phyloP scores from a whole-genome alignment of 2,113 vertebrate species.

The Carlito syrichta region DNA sequence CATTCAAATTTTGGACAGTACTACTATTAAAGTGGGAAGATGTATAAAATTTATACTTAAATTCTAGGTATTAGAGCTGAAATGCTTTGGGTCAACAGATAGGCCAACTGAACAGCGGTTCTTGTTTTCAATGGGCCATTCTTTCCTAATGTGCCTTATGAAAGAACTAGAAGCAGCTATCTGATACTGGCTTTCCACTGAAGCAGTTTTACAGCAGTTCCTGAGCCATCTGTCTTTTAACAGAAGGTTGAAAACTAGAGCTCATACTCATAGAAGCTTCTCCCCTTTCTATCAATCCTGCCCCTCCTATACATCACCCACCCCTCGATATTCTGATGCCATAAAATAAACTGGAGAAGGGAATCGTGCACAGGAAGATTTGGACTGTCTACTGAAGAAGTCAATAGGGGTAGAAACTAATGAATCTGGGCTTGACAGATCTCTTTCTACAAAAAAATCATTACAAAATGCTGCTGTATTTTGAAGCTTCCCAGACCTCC shows the following conservation, averaged over 20 bases:
- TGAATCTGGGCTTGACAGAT: conserved; percentile 6
- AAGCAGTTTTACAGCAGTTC: neutral
- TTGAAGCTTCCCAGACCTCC: neutral
- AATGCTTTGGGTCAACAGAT: neutral
- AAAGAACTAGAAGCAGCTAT: neutral
- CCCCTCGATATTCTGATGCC: neutral
- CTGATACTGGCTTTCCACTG: neutral
- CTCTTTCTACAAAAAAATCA: neutral
- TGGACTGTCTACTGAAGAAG: neutral
- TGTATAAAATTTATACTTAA: neutral
- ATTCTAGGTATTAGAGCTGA: neutral
- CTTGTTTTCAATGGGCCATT: neutral
- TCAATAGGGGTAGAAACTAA: neutral
- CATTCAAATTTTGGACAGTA: conserved; percentile 27
- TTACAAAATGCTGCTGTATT: conserved; percentile 37
- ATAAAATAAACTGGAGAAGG: neutral
- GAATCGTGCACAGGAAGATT: neutral
- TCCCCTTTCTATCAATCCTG: neutral
- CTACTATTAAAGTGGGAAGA: neutral
- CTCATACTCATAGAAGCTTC: neutral
- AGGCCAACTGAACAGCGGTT: neutral
- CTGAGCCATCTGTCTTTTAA: neutral
- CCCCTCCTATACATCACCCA: neutral
- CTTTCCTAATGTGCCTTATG: neutral
- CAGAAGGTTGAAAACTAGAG: neutral